phyloP scores from a whole-genome alignment of 2,113 vertebrate species.

The Myodes glareolus region DNA sequence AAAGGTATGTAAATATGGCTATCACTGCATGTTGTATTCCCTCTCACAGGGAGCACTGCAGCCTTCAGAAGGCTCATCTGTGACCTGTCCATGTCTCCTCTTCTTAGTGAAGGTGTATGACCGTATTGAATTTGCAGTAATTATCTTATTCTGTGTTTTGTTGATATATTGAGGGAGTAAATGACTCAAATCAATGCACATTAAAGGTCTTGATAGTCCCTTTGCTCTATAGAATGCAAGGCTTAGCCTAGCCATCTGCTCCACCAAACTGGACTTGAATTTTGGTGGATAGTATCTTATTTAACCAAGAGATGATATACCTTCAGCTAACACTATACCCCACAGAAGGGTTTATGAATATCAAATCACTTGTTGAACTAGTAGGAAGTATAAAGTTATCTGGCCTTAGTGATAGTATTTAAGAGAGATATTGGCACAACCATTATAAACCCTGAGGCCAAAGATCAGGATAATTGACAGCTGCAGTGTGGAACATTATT shows the following conservation, averaged over 20 bases:
- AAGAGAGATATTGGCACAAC: not conserved
- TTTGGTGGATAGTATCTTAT: not conserved
- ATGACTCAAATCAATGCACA: not conserved
- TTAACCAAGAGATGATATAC: not conserved
- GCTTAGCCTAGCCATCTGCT: not conserved
- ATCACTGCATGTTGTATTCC: not conserved
- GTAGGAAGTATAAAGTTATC: not conserved
- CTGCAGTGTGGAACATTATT: not conserved
- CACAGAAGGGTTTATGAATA: not conserved
- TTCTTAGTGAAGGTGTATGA: not conserved
- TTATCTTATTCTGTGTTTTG: not conserved
- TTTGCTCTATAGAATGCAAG: not conserved
- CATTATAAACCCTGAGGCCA: not conserved
- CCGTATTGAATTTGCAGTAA: not conserved
- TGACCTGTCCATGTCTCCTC: rapidly evolving
- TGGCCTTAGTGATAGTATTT: not conserved
- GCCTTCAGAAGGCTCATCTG: not conserved
- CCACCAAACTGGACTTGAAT: not conserved
- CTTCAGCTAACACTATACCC: not conserved
- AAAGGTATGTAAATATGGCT: not conserved
- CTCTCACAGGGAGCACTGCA: not conserved
- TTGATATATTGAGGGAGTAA: not conserved
- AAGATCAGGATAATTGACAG: not conserved
- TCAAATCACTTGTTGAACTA: not conserved
- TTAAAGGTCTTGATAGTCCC: not conserved